Percentiles rank a stretch among this genome's conserved stretches.
These are phyloP conservation scores for Hypsibius dujardini DNA, from an alignment of 1,140 invertebrate species.

Conservation along the genomic window DNA sequence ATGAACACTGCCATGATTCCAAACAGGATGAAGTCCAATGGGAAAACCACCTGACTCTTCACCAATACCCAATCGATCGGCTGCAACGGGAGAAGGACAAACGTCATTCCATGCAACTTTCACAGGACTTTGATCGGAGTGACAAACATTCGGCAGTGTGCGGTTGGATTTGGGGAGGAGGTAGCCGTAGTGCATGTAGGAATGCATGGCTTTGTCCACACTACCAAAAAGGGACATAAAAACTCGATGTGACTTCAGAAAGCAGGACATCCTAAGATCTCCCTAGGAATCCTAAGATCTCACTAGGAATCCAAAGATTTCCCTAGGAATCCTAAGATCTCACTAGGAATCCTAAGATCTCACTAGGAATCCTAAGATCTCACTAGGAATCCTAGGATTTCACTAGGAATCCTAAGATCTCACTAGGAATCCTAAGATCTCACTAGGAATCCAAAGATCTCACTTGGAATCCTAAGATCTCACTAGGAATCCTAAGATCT, in stretches of 20 bases:
- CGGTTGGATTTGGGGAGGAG: conserved; percentile 26
- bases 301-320: too few species aligned
- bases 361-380: too few species aligned
- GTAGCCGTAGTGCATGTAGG: conserved; percentile 31
- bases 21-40: conserved; percentile 36
- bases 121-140: conserved; percentile 31
- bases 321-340: too few species aligned
- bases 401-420: too few species aligned
- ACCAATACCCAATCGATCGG: conserved; percentile 4
- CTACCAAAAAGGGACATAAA: conserved; percentile 26
- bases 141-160: conserved; percentile 34
- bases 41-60: conserved; percentile 31
- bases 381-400: too few species aligned
- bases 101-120: conserved; percentile 18
- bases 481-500: too few species aligned
- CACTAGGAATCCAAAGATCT: too few species aligned
- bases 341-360: too few species aligned
- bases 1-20: conserved; percentile 31
- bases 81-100: conserved; percentile 18
- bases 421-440: too few species aligned
- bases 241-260: conserved; percentile 16
- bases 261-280: not conserved
- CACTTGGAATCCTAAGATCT: too few species aligned
- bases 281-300: too few species aligned
- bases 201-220: conserved; percentile 36